Evolutionary conservation across 2,888 invertebrate species (phyloP), one percentile per base, ranked within the genome.

Genomic region (Bursaphelenchus okinawaensis): DNA sequence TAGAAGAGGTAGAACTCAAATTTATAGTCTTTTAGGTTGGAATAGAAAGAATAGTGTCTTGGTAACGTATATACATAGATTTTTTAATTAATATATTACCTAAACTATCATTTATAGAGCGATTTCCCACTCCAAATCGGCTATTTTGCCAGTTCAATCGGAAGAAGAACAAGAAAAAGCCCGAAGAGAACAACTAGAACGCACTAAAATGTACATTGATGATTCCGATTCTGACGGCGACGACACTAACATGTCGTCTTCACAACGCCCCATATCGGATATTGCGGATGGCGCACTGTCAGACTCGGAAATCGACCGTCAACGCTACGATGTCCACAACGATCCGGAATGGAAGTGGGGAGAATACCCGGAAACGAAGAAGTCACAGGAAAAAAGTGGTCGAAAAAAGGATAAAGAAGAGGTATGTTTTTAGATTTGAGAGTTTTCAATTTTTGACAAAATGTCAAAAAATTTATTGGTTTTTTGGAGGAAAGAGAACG

Each of bases 281-380:
- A 71, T 76, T 20, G 75, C 77, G 1, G 78, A 78, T 61, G 79
- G 80, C 8, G 77, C 79, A 20, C 66, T 80, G 9, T 79, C 79
- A 7, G 80, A 80, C 68, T 76, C 80, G 3, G 80, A 80, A 67
- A 72, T 80, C 16, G 80, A 80, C 59, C 64, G 75, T 23, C 62
- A 62, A 29, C 26, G 40, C 20, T 29, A 51, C 61, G 66, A 58
- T 31, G 52, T 61, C 22, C 69, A 68, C 50, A 68, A 66, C 55
- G 75, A 75, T 57, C 74, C 76, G 7, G 80, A 80, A 66, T 84
- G 84, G 84, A 78, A 82, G 59, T 84, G 84, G 84, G 84, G 84
- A 52, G 78, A 84, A 65, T 73, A 84, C 54, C 84, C 84, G 4
- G 60, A 67, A 24, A 56, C 68, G 7, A 65, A 24, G 19, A 73